A percentile compares a stretch with the other conserved stretches of the same genome.
Conservation (phyloP, 2,888 invertebrate species). For the Lomographa bimaculata region DNA sequence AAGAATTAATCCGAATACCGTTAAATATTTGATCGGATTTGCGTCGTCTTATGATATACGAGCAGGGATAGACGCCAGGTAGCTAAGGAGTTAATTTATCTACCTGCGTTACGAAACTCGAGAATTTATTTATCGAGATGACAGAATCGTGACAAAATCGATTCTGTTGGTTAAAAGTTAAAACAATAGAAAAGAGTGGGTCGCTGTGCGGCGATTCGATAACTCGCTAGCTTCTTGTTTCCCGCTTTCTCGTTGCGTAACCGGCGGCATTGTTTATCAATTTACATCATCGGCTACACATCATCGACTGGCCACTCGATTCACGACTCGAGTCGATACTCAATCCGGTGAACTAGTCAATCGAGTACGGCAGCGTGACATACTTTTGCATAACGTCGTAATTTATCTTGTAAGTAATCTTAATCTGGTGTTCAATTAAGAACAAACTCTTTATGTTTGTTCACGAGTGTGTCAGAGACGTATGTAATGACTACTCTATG, state of each 20-base stretch:
- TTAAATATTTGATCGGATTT: slow-evolving; percentile 80
- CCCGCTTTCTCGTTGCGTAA: slow-evolving; percentile 70
- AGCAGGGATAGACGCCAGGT: slow-evolving; percentile 42
- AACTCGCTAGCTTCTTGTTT: slow-evolving; percentile 46
- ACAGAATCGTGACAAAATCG: slow-evolving; percentile 17
- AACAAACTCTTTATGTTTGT: slow-evolving; percentile 4
- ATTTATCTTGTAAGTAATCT: slow-evolving; percentile 18
- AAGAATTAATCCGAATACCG: slow-evolving; percentile 61
- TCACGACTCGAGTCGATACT: slow-evolving; percentile 34
- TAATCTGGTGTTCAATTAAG: slow-evolving; percentile 27
- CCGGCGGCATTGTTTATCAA: slow-evolving; percentile 56
- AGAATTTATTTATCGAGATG: slow-evolving; percentile 27
- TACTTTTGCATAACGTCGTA: slow-evolving; percentile 28
- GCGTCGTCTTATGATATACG: slow-evolving; percentile 70
- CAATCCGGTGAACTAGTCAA: slow-evolving; percentile 27
- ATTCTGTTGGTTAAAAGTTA: slow-evolving; percentile 7
- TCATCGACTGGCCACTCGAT: slow-evolving; percentile 33
- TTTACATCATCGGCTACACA: slow-evolving; percentile 57
- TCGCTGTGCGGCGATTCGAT: slow-evolving; percentile 52
- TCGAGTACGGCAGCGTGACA: slow-evolving; percentile 21
- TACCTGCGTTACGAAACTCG: slow-evolving; percentile 35
- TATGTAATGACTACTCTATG: too few relatives aligned
- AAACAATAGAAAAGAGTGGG: slow-evolving; percentile 34
- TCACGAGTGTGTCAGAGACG: too few relatives aligned
- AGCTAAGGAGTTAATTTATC: slow-evolving; percentile 35